phyloP scores from a whole-genome alignment of 2,797 vertebrate genomes.

The Brachyalestes nurse region DNA sequence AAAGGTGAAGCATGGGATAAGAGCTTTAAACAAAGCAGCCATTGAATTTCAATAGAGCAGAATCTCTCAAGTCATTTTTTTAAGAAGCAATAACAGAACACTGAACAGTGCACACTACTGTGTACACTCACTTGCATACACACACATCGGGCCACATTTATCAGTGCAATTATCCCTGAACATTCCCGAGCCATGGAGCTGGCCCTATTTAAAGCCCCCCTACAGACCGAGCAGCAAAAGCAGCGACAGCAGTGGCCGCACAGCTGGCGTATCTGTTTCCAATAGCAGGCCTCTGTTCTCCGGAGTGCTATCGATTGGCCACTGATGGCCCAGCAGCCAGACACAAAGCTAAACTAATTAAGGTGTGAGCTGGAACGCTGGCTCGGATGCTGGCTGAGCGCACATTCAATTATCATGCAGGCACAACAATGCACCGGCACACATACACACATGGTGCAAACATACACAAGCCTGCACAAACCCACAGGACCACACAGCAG shows the following conservation, averaged over 20 bases:
- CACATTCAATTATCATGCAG: slow-evolving; percentile 65
- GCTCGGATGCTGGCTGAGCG: slow-evolving; percentile 65
- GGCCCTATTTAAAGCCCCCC: slow-evolving; percentile 43
- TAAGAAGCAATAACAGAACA: slow-evolving; percentile 27
- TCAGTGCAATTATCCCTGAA: slow-evolving; percentile 62
- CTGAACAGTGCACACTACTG: slow-evolving; percentile 31
- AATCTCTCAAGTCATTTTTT: slow-evolving; percentile 35
- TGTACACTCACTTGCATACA: slow-evolving; percentile 40
- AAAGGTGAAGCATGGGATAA: slow-evolving; percentile 53
- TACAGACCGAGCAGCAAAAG: slow-evolving; percentile 9
- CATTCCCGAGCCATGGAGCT: slow-evolving; percentile 27
- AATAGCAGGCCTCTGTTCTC: slow-evolving; percentile 68
- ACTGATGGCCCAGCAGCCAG: slow-evolving; percentile 66
- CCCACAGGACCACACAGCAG: slow-evolving; percentile 22
- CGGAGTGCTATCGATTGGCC: slow-evolving; percentile 64
- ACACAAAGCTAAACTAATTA: slow-evolving; percentile 75
- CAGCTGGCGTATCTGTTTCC: slow-evolving; percentile 68
- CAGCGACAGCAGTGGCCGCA: slow-evolving; percentile 45
- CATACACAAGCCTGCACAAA: slow-evolving; percentile 14
- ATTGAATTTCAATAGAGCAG: slow-evolving; percentile 52
- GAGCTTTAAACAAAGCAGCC: slow-evolving; percentile 55
- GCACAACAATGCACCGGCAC: slow-evolving; percentile 49
- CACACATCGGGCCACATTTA: slow-evolving; percentile 58
- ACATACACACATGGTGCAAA: slow-evolving; percentile 28
- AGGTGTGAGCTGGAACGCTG: slow-evolving; percentile 68